Conservation (phyloP, 1,140 invertebrate species). For the Rhizoglyphus robini region DNA sequence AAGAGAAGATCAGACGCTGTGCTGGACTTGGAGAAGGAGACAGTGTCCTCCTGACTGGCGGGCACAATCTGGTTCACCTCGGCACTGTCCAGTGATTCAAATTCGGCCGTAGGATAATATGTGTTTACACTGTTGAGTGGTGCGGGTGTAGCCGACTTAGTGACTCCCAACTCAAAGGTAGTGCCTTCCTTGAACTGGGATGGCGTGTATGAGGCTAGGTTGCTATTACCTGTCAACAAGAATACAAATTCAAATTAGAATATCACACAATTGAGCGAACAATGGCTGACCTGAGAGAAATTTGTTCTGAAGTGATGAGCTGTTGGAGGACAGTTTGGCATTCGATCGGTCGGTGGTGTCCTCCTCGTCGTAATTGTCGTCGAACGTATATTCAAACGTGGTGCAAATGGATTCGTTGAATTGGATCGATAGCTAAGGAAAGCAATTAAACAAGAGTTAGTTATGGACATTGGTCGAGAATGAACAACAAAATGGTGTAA, state of each 20-base stretch:
- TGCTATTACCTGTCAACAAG: slow-evolving; percentile 4
- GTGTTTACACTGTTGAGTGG: background rate
- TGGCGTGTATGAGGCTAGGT: slow-evolving; percentile 1
- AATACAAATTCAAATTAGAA: background rate
- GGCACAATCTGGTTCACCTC: background rate
- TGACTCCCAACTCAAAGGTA: slow-evolving; percentile 1
- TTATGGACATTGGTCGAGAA: too few species aligned
- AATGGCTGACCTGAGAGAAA: background rate
- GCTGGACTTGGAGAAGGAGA: background rate
- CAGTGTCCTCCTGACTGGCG: background rate
- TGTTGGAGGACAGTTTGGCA: background rate
- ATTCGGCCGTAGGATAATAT: background rate
- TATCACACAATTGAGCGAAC: background rate
- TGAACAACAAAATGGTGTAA: too few species aligned
- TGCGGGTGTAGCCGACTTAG: background rate
- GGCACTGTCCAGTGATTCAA: background rate
- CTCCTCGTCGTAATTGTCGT: background rate
- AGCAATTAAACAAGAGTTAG: background rate
- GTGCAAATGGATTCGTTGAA: slow-evolving; percentile 4
- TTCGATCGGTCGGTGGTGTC: background rate
- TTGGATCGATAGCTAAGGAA: background rate
- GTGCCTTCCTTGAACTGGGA: background rate
- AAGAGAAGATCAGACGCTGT: slow-evolving; percentile 6
- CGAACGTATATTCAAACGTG: background rate
- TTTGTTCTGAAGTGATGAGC: background rate